phyloP scores from a whole-genome alignment of 2,113 vertebrate genomes.

The Pampusana beccarii region DNA sequence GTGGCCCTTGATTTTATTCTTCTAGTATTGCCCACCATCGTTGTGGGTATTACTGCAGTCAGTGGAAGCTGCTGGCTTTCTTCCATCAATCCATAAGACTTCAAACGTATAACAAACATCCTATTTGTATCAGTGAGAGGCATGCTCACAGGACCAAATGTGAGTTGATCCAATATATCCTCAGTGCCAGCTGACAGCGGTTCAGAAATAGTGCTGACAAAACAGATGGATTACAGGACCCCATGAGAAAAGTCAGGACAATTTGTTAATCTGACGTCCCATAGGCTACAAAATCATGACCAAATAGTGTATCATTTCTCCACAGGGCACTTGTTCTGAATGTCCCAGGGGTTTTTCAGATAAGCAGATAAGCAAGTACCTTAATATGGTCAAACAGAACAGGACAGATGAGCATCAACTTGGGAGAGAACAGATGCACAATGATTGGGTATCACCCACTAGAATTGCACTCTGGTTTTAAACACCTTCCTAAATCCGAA shows the following conservation, averaged over 20 bases:
- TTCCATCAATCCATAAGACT: neutral
- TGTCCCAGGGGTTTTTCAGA: neutral
- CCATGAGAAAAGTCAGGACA: neutral
- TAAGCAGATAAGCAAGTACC: neutral
- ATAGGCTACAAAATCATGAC: neutral
- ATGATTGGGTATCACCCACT: neutral
- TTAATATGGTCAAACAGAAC: neutral
- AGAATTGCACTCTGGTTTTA: neutral
- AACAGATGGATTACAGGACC: neutral
- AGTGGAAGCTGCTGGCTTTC: neutral
- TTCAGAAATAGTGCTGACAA: neutral
- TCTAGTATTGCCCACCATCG: neutral
- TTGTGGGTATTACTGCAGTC: neutral
- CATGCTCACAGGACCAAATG: neutral
- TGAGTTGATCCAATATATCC: neutral
- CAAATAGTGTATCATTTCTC: neutral
- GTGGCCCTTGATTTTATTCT: neutral
- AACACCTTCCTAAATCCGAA: neutral
- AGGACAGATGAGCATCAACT: neutral
- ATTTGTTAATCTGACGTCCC: neutral
- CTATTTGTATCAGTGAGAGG: neutral
- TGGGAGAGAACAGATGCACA: neutral
- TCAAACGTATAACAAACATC: neutral
- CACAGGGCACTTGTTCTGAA: neutral
- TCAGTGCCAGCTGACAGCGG: neutral